These are phyloP conservation scores for Octodon degus DNA, from an alignment of 2,113 vertebrate species.

Conservation along the genomic window DNA sequence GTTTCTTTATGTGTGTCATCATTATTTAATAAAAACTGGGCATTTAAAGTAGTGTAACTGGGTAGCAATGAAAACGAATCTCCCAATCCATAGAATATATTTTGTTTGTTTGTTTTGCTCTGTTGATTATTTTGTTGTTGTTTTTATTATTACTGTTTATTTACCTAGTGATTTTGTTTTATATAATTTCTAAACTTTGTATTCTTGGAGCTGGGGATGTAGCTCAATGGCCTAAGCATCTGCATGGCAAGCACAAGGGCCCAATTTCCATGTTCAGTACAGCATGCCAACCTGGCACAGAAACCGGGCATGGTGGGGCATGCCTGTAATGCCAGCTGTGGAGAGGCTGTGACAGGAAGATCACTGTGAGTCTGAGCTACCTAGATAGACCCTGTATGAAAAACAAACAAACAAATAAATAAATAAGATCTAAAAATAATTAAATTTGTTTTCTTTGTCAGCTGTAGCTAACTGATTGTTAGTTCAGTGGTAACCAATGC, in stretches of 20 bases:
- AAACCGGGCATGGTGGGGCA: no score
- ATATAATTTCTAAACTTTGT: not conserved
- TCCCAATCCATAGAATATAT: not conserved
- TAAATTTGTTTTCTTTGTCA: not conserved
- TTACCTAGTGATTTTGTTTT: not conserved
- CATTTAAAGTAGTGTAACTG: not conserved
- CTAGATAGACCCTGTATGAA: no score
- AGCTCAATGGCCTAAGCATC: no score
- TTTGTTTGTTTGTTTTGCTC: not conserved
- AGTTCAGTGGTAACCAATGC: not conserved
- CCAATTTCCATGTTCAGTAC: no score
- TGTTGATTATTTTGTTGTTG: not conserved
- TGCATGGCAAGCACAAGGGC: no score
- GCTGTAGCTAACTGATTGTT: not conserved
- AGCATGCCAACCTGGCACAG: no score
- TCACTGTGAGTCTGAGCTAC: no score
- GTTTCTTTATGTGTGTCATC: not conserved
- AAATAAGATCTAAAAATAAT: no score
- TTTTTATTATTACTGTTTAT: not conserved
- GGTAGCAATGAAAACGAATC: not conserved
- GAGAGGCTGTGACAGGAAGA: no score
- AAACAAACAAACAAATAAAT: no score
- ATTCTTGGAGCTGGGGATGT: not conserved
- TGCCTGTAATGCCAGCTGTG: no score
- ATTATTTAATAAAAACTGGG: not conserved